A percentile compares a stretch with the other conserved stretches of the same genome.
Evolutionary conservation across 53 echinoderm and acorn worm genomes (phyloP).

Genomic region (Zoroaster sp.): DNA sequence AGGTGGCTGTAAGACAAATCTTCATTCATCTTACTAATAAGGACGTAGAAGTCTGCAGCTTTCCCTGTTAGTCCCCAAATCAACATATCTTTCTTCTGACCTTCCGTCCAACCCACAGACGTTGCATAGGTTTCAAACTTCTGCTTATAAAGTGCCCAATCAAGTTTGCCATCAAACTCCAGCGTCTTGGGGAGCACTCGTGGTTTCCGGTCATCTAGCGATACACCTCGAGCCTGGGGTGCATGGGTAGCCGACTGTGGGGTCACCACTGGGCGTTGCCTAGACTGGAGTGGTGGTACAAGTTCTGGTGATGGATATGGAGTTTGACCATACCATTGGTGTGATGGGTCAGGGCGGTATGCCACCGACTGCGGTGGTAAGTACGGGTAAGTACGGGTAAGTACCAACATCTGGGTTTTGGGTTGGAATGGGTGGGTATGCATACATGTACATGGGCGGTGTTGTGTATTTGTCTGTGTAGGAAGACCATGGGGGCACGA

Average conservation of each 20-base stretch:
- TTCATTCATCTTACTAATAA: background rate
- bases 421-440: conserved; percentile 13
- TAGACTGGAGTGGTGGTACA: background rate
- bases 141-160: conserved; percentile 11
- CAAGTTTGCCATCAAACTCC: background rate
- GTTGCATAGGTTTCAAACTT: conserved; percentile 14
- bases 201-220: background rate
- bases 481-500: background rate
- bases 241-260: background rate
- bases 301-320: background rate
- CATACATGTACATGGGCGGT: conserved; percentile 7
- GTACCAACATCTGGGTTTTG: background rate
- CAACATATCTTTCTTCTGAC: no score
- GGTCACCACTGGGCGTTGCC: background rate
- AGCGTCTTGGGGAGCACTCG: no score
- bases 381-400: no score
- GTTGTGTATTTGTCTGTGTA: background rate
- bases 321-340: background rate
- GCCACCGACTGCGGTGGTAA: conserved; percentile 10
- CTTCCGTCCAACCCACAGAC: no score
- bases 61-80: conserved; percentile 18
- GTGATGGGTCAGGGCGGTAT: background rate
- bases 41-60: background rate
- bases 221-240: background rate
- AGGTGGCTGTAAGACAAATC: background rate